Evolutionary conservation across 2,888 invertebrate species (phyloP), one percentile per base, ranked within the genome.

Genomic region (Nymphalis c-album): DNA sequence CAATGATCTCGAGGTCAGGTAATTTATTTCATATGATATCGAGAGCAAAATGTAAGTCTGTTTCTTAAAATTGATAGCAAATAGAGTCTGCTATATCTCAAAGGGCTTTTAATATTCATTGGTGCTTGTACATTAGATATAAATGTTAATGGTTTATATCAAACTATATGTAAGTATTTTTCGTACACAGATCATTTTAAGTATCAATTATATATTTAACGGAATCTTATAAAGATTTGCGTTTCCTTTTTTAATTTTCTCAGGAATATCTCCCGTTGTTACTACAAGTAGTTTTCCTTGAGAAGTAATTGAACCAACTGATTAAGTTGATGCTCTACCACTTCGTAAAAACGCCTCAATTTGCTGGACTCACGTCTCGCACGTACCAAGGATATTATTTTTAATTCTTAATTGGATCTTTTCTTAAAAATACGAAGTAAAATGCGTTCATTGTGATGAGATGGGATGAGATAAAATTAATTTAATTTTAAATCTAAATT

Each of bases 1-100:
- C 65, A 65, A 57, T 59, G 64, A 65, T 63, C 63, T 61, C 70
- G 68, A 68, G 72, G 70, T 72, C 72, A 64, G 18, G 64, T 68
- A 67, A 70, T 68, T 60, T 64, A 67, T 70, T 61, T 62, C 68
- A 67, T 58, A 62, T 64, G 68, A 63, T 60, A 71, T 40, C 17
- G 18, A 58, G 55, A 46, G 60, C 64, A 46, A 65, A 65, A 18
- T 48, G 60, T 60, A 62, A 48, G 45, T 60, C 60, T 40, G 66
- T 48, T 69, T 65, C 66, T 61, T 17, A 64, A 66, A 69, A 71
- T 51, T 20, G 26, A 57, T 57, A 40, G 18, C 51, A 16, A 63
- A 60, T 62, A 50, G 45, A 26, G 58, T 65, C 53, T 61, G 64
- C 26, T 26, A 53, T 59, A 40, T 62, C 61, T 65, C 62, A 58